Base-by-base conservation (phyloP, 2,888 invertebrate species). In the Pseudolycoriella hygida region DNA sequence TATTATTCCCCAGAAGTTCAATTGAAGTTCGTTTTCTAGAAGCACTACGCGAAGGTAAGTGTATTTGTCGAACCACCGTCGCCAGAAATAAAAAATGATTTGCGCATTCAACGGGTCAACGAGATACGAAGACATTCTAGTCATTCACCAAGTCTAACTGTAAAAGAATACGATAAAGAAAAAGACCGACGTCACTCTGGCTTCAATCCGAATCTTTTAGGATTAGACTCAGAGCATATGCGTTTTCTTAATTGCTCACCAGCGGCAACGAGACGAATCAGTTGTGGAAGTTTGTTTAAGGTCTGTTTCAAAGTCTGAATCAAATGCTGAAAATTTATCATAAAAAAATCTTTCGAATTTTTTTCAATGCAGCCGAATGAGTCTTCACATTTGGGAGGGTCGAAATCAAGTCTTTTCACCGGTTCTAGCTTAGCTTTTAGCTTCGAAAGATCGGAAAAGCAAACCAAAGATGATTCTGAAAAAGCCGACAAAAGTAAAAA, bases 271-370 rank as follows among this genome's bases (percentile, higher is more conserved):
- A 73, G 92, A 50, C 70, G 92, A 53, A 90, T 93, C 59, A 90
- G 90, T 51, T 88, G 88, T 61, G 89, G 90, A 48, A 89, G 88
- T 56, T 77, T 88, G 51, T 75, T 89, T 56, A 89, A 75, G 72
- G 75, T 75, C 8, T 19, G 18, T 19, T 2, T 18, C 11, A 6
- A 40, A 8, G 15, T 40, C 59, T 55, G 46, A 25, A 25, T 25
- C 4, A 25, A 25, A 25, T 25, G 5, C 25, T 25, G n/a, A n/a
- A n/a, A n/a, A n/a, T n/a, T n/a, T n/a, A n/a, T n/a, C n/a, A n/a
- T n/a, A n/a, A n/a, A n/a, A n/a, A n/a, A n/a, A n/a, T n/a, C n/a
- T n/a, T n/a, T n/a, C n/a, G n/a, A n/a, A n/a, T n/a, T n/a, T n/a
- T n/a, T n/a, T n/a, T 25, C 8, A 4, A 25, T 25, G 4, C 53